phyloP scores from a whole-genome alignment of 30 jellyfish, hydroid and myxozoan species.

The Aurelia aurita complex sp. Pacific region DNA sequence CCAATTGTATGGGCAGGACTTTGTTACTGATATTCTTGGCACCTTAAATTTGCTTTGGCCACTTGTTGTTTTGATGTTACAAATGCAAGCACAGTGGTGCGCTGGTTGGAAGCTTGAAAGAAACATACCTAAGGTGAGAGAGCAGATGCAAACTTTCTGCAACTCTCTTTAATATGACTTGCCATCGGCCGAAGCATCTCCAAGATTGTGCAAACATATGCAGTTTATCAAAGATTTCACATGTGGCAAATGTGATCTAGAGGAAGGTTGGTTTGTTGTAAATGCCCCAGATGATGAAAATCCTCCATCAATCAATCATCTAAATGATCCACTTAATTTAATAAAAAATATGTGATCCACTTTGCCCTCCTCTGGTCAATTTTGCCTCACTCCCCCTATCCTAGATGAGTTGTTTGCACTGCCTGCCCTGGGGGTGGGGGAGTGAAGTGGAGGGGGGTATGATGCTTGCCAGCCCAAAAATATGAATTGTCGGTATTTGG shows the following conservation, averaged over 20 bases:
- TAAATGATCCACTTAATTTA: too few relatives aligned
- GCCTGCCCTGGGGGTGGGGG: too few relatives aligned
- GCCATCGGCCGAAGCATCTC: background rate
- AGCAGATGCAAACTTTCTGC: background rate
- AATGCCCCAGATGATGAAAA: slow-evolving; percentile 1
- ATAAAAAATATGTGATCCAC: too few relatives aligned
- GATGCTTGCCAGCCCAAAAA: too few relatives aligned
- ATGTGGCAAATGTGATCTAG: slow-evolving; percentile 29
- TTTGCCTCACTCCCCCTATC: too few relatives aligned
- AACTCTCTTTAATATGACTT: background rate
- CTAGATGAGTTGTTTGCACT: too few relatives aligned
- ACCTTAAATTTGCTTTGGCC: slow-evolving; percentile 41
- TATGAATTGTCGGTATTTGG: too few relatives aligned
- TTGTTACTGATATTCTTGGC: slow-evolving; percentile 31
- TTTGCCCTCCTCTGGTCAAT: too few relatives aligned
- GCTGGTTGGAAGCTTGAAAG: slow-evolving; percentile 38
- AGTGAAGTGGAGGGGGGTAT: too few relatives aligned
- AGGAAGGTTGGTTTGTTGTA: slow-evolving; percentile 32
- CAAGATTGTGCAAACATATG: slow-evolving; percentile 9
- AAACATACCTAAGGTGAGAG: slow-evolving; percentile 23
- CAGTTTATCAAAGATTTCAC: background rate
- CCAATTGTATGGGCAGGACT: slow-evolving; percentile 43
- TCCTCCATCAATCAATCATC: too few relatives aligned
- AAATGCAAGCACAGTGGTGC: slow-evolving; percentile 55
- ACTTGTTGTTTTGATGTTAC: slow-evolving; percentile 29